Conservation (phyloP, 2,113 vertebrate species). For the Spea multiplicata region DNA sequence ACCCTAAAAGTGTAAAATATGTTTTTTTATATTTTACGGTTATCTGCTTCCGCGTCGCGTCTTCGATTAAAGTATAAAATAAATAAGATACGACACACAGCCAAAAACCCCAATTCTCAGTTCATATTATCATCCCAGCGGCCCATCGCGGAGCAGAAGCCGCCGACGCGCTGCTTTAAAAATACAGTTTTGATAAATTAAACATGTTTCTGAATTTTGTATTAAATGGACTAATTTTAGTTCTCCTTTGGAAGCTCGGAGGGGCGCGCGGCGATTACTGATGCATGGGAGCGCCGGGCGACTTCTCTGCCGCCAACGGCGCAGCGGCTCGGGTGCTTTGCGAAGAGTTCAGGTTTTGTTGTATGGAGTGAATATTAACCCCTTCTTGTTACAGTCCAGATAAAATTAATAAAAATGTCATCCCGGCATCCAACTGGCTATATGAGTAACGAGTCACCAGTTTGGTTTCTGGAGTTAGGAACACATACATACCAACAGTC, state of each 20-base stretch:
- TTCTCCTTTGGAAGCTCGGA: background rate
- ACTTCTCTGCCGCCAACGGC: background rate
- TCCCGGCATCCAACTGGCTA: no score
- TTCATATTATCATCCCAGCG: background rate
- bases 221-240: conserved; percentile 8
- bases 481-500: no score
- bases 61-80: background rate
- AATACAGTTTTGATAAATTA: conserved; percentile 10
- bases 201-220: conserved; percentile 12
- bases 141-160: background rate
- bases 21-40: no score
- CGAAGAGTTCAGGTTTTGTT: background rate
- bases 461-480: background rate
- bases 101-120: background rate
- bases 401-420: no score
- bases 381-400: no score
- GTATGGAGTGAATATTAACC: background rate
- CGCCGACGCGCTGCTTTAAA: background rate
- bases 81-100: background rate
- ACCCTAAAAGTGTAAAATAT: no score
- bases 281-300: background rate
- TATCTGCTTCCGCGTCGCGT: no score
- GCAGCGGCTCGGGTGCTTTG: background rate
- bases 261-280: background rate
- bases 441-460: background rate